Evolutionary conservation across 2,888 invertebrate genomes (phyloP).

Genomic region (Empis stercorea): DNA sequence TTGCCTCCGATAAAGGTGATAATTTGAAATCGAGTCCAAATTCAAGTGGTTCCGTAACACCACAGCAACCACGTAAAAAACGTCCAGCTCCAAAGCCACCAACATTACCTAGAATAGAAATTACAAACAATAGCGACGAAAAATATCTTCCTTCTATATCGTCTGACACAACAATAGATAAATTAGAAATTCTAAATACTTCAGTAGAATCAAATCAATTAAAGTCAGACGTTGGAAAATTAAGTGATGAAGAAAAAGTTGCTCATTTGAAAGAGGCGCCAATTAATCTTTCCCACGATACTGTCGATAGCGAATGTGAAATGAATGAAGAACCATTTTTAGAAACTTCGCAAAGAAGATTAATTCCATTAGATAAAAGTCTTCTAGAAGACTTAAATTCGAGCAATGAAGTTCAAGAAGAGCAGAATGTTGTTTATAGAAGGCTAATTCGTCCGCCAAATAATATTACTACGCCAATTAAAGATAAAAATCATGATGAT

Average conservation of each 20-base stretch:
- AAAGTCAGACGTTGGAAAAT: slow-evolving; percentile 23
- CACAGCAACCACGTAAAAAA: slow-evolving; percentile 42
- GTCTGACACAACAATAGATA: slow-evolving; percentile 9
- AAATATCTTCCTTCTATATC: slow-evolving; percentile 6
- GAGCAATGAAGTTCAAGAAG: slow-evolving; percentile 13
- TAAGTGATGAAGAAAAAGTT: slow-evolving; percentile 28
- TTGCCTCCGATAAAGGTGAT: slow-evolving; percentile 9
- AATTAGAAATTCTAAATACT: no score
- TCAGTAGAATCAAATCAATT: background rate
- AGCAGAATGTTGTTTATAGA: slow-evolving; percentile 24
- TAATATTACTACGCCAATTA: slow-evolving; percentile 20
- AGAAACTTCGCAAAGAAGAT: slow-evolving; percentile 9
- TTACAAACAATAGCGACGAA: no score
- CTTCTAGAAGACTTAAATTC: slow-evolving; percentile 12
- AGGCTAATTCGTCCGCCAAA: slow-evolving; percentile 21
- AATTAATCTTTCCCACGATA: no score
- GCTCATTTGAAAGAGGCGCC: background rate
- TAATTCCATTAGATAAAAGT: slow-evolving; percentile 18
- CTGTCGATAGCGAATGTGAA: slow-evolving; percentile 9
- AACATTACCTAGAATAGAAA: slow-evolving; percentile 16
- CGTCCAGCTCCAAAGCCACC: slow-evolving; percentile 48
- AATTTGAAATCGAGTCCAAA: slow-evolving; percentile 22
- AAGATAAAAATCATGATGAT: slow-evolving; percentile 13
- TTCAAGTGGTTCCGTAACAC: slow-evolving; percentile 29
- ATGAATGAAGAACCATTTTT: slow-evolving; percentile 14